These are phyloP conservation scores for Blennius ocellaris DNA, from an alignment of 2,113 vertebrate species.

Conservation along the genomic window DNA sequence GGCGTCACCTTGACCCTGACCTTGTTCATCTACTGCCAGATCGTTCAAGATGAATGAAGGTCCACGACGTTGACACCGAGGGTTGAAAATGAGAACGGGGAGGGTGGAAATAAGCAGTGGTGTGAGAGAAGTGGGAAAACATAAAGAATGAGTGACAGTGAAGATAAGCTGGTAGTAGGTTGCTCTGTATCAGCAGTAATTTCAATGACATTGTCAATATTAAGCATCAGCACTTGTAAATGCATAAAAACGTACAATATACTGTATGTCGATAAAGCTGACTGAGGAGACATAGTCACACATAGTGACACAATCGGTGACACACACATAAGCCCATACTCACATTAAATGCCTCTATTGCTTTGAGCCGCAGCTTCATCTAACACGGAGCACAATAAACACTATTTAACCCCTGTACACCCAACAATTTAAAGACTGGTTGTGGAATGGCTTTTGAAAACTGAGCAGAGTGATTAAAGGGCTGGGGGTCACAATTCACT, in stretches of 20 bases:
- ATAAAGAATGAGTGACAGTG: conserved; percentile 48
- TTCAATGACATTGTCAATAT: no score
- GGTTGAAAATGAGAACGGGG: conserved; percentile 10
- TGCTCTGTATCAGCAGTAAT: no score
- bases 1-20: conserved; percentile 45
- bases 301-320: not conserved
- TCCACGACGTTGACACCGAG: not conserved
- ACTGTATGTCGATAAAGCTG: no score
- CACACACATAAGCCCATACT: conserved; percentile 4
- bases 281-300: not conserved
- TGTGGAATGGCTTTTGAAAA: conserved; percentile 30
- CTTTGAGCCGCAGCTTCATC: conserved; percentile 27
- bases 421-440: conserved; percentile 3
- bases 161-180: conserved; percentile 15
- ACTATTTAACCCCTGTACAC: conserved; percentile 21
- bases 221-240: no score
- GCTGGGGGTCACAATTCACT: not conserved
- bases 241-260: no score
- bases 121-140: conserved; percentile 23
- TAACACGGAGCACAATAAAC: conserved; percentile 16
- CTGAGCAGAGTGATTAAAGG: conserved; percentile 24
- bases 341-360: conserved; percentile 1
- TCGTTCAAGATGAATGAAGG: conserved; percentile 15
- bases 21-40: conserved; percentile 24
- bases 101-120: not conserved